These are phyloP conservation scores for Tamias sibiricus DNA, from an alignment of 2,113 vertebrate genomes.

Conservation along the genomic window DNA sequence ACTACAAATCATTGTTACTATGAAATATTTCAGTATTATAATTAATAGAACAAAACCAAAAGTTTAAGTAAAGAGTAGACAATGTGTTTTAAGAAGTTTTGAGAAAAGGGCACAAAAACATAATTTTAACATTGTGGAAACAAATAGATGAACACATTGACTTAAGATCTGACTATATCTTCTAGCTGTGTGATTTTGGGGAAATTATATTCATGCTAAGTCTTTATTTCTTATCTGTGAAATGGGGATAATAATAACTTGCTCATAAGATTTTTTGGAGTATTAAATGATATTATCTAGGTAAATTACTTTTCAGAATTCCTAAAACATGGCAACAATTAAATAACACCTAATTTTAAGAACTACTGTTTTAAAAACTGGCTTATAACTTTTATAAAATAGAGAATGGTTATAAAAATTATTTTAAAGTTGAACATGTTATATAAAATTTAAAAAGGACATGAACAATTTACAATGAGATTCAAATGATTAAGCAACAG, in stretches of 20 bases:
- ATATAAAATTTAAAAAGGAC: not conserved
- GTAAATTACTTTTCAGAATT: not conserved
- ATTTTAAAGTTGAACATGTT: not conserved
- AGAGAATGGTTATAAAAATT: not conserved
- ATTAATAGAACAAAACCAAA: not conserved
- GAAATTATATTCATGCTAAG: not conserved
- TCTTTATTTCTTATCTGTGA: slow-evolving; percentile 9
- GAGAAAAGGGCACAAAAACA: not conserved
- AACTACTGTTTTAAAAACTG: not conserved
- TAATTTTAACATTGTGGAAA: slow-evolving; percentile 7
- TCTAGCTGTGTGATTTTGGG: not conserved
- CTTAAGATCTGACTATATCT: slow-evolving; percentile 28
- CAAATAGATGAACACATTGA: not conserved
- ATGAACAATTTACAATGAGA: not conserved
- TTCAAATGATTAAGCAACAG: not conserved
- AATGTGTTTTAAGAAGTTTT: not conserved
- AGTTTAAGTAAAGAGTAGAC: not conserved
- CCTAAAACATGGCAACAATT: slow-evolving; percentile 8
- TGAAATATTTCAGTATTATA: not conserved
- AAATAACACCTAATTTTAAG: not conserved
- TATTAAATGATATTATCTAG: slow-evolving; percentile 41
- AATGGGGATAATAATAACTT: not conserved
- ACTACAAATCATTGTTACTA: not conserved
- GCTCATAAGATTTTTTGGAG: not conserved
- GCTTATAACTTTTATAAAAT: not conserved